phyloP scores from a whole-genome alignment of 2,113 vertebrate genomes.

The Bettongia penicillata region DNA sequence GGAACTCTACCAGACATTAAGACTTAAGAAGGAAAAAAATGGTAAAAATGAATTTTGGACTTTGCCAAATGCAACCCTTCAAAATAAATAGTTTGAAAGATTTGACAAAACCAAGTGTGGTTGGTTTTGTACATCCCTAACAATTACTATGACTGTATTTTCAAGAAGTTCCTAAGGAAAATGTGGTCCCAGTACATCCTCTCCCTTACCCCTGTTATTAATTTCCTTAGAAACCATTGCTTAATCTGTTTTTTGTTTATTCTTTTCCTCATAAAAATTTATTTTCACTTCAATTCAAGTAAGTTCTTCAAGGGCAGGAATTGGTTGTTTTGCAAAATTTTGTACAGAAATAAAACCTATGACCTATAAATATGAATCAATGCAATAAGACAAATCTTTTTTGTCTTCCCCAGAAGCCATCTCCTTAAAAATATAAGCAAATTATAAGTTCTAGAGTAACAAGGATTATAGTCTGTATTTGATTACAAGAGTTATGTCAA shows the following conservation, averaged over 20 bases:
- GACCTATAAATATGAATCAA: conserved; percentile 60
- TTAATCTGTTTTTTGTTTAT: conserved; percentile 26
- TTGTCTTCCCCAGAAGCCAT: conserved; percentile 60
- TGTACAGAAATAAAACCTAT: conserved; percentile 31
- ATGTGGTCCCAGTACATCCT: neutral
- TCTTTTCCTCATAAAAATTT: conserved; percentile 12
- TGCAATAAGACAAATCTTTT: conserved; percentile 67
- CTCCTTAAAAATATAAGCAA: conserved; percentile 62
- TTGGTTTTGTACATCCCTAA: conserved; percentile 11
- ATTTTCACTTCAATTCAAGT: neutral
- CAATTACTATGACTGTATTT: conserved; percentile 22
- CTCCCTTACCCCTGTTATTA: conserved; percentile 9
- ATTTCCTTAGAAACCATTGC: neutral
- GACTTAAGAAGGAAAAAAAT: conserved; percentile 17
- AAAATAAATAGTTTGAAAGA: neutral
- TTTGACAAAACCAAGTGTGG: conserved; percentile 6
- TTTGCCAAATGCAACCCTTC: conserved; percentile 22
- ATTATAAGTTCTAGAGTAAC: conserved; percentile 57
- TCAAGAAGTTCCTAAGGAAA: conserved; percentile 35
- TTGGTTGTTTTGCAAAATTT: conserved; percentile 31
- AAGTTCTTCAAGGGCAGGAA: conserved; percentile 31
- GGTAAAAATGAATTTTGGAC: conserved; percentile 5
- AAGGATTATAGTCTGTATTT: conserved; percentile 43
- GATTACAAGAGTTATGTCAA: neutral
- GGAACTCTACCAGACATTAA: conserved; percentile 9